Conservation (phyloP, 2,888 invertebrate species). For the Marasmarcha lunaedactyla region DNA sequence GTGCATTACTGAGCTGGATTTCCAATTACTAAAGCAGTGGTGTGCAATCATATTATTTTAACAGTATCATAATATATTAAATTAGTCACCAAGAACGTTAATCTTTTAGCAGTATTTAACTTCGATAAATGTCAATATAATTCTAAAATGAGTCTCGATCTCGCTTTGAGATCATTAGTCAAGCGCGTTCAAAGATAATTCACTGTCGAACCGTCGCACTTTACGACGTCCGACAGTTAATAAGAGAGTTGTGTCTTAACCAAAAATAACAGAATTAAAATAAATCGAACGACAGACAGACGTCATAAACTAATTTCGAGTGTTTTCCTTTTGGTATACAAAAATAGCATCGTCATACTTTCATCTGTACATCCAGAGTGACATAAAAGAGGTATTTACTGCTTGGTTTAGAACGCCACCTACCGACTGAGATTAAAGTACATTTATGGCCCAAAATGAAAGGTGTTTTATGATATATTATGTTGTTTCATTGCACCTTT, state of each 20-base stretch:
- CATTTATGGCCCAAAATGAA: slow-evolving; percentile 44
- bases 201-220: slow-evolving; percentile 47
- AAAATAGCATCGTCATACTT: slow-evolving; percentile 67
- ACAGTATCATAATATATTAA: too few relatives aligned
- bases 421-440: slow-evolving; percentile 53
- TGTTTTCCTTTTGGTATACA: slow-evolving; percentile 65
- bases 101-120: slow-evolving; percentile 21
- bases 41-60: too few relatives aligned
- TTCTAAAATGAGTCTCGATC: slow-evolving; percentile 30
- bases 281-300: slow-evolving; percentile 69
- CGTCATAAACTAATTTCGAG: slow-evolving; percentile 71
- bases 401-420: slow-evolving; percentile 50
- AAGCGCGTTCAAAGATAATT: slow-evolving; percentile 47
- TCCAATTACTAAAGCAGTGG: too few relatives aligned
- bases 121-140: slow-evolving; percentile 44
- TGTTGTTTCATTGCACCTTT: slow-evolving; percentile 37
- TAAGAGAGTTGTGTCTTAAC: slow-evolving; percentile 48
- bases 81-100: too few relatives aligned
- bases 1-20: slow-evolving; percentile 16
- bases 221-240: slow-evolving; percentile 50
- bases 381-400: slow-evolving; percentile 63
- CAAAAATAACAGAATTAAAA: slow-evolving; percentile 69
- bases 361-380: slow-evolving; percentile 58
- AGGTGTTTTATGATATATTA: slow-evolving; percentile 57
- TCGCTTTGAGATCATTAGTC: slow-evolving; percentile 38